phyloP scores from a whole-genome alignment of 2,113 vertebrate genomes.

The Pachycephala philippinensis region DNA sequence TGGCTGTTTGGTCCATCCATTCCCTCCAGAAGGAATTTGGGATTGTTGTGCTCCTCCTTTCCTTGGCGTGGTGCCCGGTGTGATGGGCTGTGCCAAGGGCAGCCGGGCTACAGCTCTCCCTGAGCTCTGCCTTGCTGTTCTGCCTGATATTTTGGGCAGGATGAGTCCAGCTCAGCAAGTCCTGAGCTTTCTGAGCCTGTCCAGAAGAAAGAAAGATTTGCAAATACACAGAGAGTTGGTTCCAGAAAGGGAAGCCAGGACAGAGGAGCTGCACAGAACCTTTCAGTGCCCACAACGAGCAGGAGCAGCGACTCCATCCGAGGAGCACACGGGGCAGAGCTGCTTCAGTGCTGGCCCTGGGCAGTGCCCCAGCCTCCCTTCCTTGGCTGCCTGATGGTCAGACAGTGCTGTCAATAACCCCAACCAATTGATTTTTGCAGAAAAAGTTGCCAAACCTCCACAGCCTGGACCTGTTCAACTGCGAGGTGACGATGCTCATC shows the following conservation, averaged over 20 bases:
- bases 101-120: background rate
- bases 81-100: background rate
- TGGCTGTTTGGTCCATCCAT: background rate
- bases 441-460: conserved; percentile 77
- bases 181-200: background rate
- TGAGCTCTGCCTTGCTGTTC: background rate
- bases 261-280: background rate
- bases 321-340: background rate
- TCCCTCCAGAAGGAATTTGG: background rate
- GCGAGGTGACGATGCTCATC: conserved; percentile 80
- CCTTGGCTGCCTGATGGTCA: background rate
- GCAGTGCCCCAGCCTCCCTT: background rate
- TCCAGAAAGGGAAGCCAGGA: background rate
- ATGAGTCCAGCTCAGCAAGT: background rate
- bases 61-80: background rate
- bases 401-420: background rate
- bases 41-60: background rate
- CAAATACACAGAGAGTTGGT: background rate
- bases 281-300: background rate
- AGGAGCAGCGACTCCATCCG: background rate
- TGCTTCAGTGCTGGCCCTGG: background rate
- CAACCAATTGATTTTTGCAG: background rate
- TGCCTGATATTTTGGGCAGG: background rate
- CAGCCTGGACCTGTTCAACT: conserved; percentile 81
- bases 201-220: background rate